A percentile compares a stretch with the other conserved stretches of the same genome.
Evolutionary conservation across 2,888 invertebrate species (phyloP).

Genomic region (Cyclophora albipunctata): DNA sequence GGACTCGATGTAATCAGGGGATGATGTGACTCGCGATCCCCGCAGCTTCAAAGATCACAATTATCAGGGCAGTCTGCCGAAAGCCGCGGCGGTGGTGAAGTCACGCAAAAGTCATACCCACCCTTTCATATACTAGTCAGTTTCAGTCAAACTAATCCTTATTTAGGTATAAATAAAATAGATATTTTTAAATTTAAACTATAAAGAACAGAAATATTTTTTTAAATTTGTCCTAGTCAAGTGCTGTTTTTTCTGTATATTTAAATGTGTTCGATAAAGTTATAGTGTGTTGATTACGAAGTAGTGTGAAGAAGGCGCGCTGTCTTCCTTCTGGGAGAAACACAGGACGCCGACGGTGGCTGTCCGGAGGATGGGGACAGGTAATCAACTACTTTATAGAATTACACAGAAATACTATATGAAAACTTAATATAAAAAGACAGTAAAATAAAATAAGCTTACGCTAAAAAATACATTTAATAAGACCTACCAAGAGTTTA

Average conservation of each 20-base stretch:
- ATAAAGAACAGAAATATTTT: not conserved
- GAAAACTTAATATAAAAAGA: not conserved
- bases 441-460: too few species aligned
- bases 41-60: conserved; percentile 74
- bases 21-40: conserved; percentile 75
- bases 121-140: conserved; percentile 27
- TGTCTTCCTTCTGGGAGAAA: conserved; percentile 78
- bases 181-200: not conserved
- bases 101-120: conserved; percentile 55
- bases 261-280: conserved; percentile 1
- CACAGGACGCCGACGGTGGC: conserved; percentile 74
- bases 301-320: conserved; percentile 43
- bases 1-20: conserved; percentile 74
- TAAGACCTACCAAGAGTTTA: too few species aligned
- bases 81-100: conserved; percentile 68
- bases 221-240: too few species aligned
- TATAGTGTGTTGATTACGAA: conserved; percentile 12
- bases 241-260: not conserved
- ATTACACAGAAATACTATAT: not conserved
- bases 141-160: conserved; percentile 7
- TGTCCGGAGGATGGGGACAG: conserved; percentile 84
- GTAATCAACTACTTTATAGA: conserved; percentile 49
- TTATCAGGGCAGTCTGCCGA: conserved; percentile 74
- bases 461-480: too few species aligned
- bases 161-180: too few species aligned